These are phyloP conservation scores for Cabera pusaria DNA, from an alignment of 2,888 invertebrate genomes.

Conservation along the genomic window DNA sequence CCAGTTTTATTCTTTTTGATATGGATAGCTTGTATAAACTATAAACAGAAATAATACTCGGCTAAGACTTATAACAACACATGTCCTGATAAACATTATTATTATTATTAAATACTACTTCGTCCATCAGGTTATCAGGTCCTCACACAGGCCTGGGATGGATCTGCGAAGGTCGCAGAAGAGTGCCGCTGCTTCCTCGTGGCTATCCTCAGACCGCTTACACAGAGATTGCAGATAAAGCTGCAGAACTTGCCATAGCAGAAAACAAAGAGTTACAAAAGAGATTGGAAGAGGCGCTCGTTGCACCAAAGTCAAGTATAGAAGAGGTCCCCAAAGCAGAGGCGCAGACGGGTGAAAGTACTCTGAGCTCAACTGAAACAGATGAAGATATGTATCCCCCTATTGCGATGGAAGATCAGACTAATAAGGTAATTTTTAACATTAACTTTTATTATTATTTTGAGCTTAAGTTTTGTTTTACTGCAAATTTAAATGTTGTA, in stretches of 20 bases:
- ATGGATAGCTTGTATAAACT: no score
- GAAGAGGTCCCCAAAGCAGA: slow-evolving; percentile 59
- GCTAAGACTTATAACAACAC: no score
- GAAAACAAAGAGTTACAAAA: slow-evolving; percentile 68
- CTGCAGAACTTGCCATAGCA: slow-evolving; percentile 77
- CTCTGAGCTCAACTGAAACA: slow-evolving; percentile 49
- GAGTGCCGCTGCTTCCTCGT: slow-evolving; percentile 92
- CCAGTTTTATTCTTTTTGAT: no score
- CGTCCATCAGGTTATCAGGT: slow-evolving; percentile 81
- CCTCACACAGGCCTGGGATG: slow-evolving; percentile 89
- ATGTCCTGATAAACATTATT: not conserved
- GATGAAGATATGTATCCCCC: slow-evolving; percentile 63
- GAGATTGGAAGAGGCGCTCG: slow-evolving; percentile 64
- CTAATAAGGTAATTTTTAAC: slow-evolving; percentile 60
- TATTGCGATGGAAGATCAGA: slow-evolving; percentile 74
- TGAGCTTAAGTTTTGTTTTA: no score
- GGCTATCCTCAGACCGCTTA: slow-evolving; percentile 93
- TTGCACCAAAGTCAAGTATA: slow-evolving; percentile 60
- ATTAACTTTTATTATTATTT: no score
- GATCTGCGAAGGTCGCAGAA: slow-evolving; percentile 93
- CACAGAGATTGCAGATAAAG: slow-evolving; percentile 91
- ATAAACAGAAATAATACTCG: no score
- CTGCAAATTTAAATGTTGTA: no score
- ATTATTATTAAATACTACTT: not conserved
- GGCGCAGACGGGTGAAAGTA: slow-evolving; percentile 57